Percentiles rank a stretch among this genome's conserved stretches.
Evolutionary conservation across 2,888 invertebrate genomes (phyloP).

Genomic region (Caenorhabditis afra): DNA sequence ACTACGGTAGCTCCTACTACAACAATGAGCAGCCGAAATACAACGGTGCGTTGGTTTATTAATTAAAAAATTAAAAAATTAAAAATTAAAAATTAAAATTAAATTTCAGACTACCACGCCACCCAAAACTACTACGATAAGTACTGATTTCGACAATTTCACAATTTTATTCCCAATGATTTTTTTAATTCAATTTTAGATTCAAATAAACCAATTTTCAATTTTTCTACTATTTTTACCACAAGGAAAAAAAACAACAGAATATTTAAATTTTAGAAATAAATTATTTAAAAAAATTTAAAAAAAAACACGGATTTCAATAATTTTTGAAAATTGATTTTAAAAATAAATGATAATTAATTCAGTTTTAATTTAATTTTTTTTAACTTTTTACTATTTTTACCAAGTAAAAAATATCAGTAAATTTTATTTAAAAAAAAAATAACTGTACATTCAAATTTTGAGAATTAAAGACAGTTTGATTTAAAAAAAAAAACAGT

Average conservation of each 20-base stretch:
- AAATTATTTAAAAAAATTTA: background rate
- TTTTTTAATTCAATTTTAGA: background rate
- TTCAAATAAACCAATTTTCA: too few relatives aligned
- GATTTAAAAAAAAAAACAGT: too few relatives aligned
- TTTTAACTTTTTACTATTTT: too few relatives aligned
- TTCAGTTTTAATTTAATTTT: too few relatives aligned
- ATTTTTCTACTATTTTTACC: background rate
- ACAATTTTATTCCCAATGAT: background rate
- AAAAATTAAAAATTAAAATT: background rate
- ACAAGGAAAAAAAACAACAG: background rate
- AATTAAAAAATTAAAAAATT: background rate
- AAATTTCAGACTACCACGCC: slow-evolving; percentile 44
- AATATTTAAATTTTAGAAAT: background rate
- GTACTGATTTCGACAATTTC: slow-evolving; percentile 26
- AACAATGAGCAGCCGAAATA: slow-evolving; percentile 48
- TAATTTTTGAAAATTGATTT: background rate
- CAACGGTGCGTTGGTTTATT: slow-evolving; percentile 20
- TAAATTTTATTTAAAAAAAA: too few relatives aligned
- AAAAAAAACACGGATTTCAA: background rate
- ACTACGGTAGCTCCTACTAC: slow-evolving; percentile 50
- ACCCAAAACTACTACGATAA: slow-evolving; percentile 43
- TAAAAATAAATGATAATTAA: too few relatives aligned
- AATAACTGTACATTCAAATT: too few relatives aligned
- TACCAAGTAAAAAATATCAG: too few relatives aligned
- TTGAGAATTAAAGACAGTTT: too few relatives aligned